These are phyloP conservation scores for Troides aeacus DNA, from an alignment of 2,888 invertebrate genomes.

Conservation along the genomic window DNA sequence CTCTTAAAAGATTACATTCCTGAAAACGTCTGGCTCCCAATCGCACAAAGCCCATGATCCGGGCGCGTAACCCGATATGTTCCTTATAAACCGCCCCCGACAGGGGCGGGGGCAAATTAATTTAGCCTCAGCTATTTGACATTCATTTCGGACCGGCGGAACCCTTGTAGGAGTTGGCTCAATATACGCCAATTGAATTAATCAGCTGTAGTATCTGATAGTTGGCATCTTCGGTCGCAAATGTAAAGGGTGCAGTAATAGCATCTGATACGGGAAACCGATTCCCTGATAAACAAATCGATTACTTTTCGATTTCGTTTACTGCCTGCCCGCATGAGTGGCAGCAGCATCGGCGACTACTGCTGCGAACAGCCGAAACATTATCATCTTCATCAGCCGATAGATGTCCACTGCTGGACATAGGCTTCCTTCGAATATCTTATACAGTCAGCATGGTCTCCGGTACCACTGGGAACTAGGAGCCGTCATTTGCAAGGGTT, in stretches of 20 bases:
- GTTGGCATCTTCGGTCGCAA: constrained; percentile 16
- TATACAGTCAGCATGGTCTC: too few species aligned
- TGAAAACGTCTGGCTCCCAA: too few species aligned
- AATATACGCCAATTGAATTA: constrained; percentile 48
- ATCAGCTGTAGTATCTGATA: constrained; percentile 35
- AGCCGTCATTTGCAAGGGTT: too few species aligned
- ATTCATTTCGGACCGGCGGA: constrained; percentile 55
- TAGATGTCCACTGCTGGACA: too few species aligned
- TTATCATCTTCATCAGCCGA: too few species aligned
- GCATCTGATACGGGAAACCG: constrained; percentile 16
- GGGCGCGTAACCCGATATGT: constrained; percentile 25
- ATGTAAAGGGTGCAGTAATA: constrained; percentile 29
- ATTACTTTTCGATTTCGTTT: too few species aligned
- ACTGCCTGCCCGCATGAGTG: background rate
- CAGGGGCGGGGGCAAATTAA: constrained; percentile 56
- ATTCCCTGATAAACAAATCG: constrained; percentile 21
- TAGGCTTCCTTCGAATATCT: too few species aligned
- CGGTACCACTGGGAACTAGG: too few species aligned
- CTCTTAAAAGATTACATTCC: too few species aligned
- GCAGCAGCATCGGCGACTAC: background rate
- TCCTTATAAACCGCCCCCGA: constrained; percentile 51
- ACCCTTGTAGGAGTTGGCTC: constrained; percentile 45
- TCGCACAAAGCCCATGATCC: background rate
- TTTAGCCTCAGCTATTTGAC: constrained; percentile 58
- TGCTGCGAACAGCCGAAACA: background rate